Evolutionary conservation across 2,797 vertebrate genomes (phyloP).

Genomic region (Malacoraja senta): DNA sequence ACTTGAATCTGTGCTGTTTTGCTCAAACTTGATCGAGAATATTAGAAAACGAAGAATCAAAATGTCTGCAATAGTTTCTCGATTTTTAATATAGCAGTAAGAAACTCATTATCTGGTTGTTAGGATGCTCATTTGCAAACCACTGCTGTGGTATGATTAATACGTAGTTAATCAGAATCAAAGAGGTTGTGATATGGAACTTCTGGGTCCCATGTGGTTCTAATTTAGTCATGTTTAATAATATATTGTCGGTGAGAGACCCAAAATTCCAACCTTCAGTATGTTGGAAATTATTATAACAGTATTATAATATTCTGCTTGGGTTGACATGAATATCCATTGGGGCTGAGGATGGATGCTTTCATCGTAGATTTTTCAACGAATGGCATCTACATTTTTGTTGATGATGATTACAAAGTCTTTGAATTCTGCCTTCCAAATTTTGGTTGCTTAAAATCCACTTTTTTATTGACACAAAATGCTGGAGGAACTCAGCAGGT

Average conservation of each 20-base stretch:
- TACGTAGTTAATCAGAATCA: not conserved
- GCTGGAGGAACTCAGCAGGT: too few relatives aligned
- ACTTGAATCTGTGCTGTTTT: not conserved
- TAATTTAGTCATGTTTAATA: not conserved
- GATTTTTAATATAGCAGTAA: not conserved
- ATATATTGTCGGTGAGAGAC: not conserved
- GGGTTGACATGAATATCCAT: not conserved
- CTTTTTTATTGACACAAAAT: not conserved
- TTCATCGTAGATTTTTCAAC: not conserved
- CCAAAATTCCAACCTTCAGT: not conserved
- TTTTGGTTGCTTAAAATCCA: not conserved
- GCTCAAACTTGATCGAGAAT: not conserved
- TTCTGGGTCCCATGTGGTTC: not conserved
- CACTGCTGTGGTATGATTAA: not conserved
- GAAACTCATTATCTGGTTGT: not conserved
- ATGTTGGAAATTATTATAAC: not conserved
- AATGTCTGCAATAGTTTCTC: not conserved
- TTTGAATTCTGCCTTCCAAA: not conserved
- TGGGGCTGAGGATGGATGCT: not conserved
- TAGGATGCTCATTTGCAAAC: not conserved
- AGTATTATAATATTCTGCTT: not conserved
- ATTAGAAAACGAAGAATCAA: not conserved
- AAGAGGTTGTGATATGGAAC: not conserved
- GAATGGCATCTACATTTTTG: not conserved
- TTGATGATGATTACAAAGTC: not conserved